Evolutionary conservation across 2,888 invertebrate species (phyloP), one percentile per base, ranked within the genome.

Genomic region (Drosophila paramelanica): DNA sequence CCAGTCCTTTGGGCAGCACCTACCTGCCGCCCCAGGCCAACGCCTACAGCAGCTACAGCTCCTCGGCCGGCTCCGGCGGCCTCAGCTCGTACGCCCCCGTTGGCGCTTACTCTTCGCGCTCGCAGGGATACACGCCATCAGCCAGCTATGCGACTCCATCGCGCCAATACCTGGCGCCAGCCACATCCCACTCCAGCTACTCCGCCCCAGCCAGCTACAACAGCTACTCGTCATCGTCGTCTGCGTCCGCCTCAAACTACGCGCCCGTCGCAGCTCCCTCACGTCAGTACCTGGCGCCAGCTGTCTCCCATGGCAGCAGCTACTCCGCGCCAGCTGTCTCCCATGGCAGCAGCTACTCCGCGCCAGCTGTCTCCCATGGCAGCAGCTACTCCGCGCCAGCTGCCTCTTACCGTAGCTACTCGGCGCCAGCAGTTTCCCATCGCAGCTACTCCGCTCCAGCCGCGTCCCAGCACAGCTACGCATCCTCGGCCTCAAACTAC

Each of bases 21-120:
- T 89, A 89, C 36, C 43, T 89, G 64, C 89, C 89, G 0, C 90
- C 89, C 1, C 64, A 73, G 49, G 61, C 65, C 6, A 78, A 77
- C 17, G 74, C 77, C 8, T 49, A 73, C 10, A 85, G 75, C 43
- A 46, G 73, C 51, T 85, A 82, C 41, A 81, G 67, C 43, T 49
- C 75, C 43, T 51, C 75, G 7, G 81, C 76, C 5, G 67, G 75
- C 17, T 66, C 64, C 5, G 56, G 62, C 47, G 27, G 52, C 6
- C 27, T 59, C 25, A 25, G 50, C 47, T 74, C 79, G 5, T 51
- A 59, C 36, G 43, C 64, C 6, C 51, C 51, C 64, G 5, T 50
- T 67, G 5, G 67, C 53, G 23, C 46, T 62, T 33, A 64, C 65
- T 13, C 77, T 67, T 38, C 55, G 14, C 58, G 42, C 36, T 50